Evolutionary conservation across 2,113 vertebrate genomes (phyloP).

Genomic region (Chloroceryle aenea): DNA sequence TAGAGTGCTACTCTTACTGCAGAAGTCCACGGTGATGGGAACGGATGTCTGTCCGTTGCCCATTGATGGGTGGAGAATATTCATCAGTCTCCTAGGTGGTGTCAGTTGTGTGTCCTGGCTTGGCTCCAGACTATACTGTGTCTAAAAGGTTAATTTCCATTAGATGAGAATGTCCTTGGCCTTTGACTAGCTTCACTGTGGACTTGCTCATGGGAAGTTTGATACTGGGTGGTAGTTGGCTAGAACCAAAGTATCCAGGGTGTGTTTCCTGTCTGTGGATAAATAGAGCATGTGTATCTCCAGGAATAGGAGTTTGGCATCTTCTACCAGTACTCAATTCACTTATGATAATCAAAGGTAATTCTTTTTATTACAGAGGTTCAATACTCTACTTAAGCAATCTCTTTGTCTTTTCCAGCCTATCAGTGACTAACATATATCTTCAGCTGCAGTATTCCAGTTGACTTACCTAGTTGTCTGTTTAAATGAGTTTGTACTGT

Average conservation of each 20-base stretch:
- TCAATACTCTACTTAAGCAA: not conserved
- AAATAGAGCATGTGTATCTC: conserved; percentile 29
- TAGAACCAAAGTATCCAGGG: conserved; percentile 18
- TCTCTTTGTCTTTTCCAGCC: not conserved
- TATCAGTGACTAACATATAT: not conserved
- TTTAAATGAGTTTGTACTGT: not conserved
- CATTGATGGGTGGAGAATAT: conserved; percentile 28
- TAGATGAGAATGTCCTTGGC: conserved; percentile 45
- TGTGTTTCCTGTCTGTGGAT: conserved; percentile 51
- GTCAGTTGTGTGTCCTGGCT: conserved; percentile 43
- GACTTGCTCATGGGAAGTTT: not conserved
- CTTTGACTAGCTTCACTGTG: not conserved
- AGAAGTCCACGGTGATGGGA: conserved; percentile 21
- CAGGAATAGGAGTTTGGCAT: not conserved
- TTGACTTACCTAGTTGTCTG: not conserved
- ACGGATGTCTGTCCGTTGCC: conserved; percentile 31
- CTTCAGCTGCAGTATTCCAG: not conserved
- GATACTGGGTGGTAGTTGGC: conserved; percentile 20
- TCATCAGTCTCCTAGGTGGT: conserved; percentile 23
- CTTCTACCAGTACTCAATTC: not conserved
- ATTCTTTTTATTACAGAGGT: not conserved
- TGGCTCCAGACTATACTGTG: conserved; percentile 6
- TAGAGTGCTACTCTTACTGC: not conserved
- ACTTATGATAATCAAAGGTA: not conserved
- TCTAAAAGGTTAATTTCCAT: conserved; percentile 64